Percentiles rank a stretch among this genome's conserved stretches.
phyloP scores from a whole-genome alignment of 2,113 vertebrate species.

The Coracopsis vasa region DNA sequence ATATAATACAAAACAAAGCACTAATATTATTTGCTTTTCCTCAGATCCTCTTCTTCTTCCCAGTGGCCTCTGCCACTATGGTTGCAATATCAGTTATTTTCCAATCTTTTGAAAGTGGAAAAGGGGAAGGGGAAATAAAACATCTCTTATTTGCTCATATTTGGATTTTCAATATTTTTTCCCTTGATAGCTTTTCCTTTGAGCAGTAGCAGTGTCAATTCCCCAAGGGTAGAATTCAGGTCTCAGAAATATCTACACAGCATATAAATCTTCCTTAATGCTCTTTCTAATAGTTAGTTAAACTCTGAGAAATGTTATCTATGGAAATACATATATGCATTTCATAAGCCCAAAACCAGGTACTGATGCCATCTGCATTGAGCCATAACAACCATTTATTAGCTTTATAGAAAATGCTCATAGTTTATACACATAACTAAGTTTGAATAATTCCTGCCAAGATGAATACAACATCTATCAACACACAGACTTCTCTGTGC shows the following conservation, averaged over 20 bases:
- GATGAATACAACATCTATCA: neutral
- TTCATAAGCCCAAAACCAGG: conserved; percentile 12
- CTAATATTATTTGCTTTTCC: conserved; percentile 27
- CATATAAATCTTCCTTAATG: conserved; percentile 52
- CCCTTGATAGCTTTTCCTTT: conserved; percentile 61
- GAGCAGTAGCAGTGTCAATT: conserved; percentile 41
- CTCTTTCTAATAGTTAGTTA: conserved; percentile 51
- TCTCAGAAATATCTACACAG: conserved; percentile 39
- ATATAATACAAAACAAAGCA: conserved; percentile 2
- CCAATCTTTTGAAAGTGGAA: conserved; percentile 49
- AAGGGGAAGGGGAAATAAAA: conserved; percentile 38
- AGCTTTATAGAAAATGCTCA: neutral
- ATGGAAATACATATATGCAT: conserved; percentile 28
- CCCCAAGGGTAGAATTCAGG: conserved; percentile 51
- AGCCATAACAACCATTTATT: conserved; percentile 16
- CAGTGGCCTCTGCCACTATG: neutral
- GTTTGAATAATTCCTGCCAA: neutral
- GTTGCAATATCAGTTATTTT: conserved; percentile 43
- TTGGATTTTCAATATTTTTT: conserved; percentile 53
- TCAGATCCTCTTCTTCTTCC: conserved; percentile 29
- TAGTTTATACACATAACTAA: neutral
- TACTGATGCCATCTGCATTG: neutral
- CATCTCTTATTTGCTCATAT: conserved; percentile 29
- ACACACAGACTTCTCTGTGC: neutral
- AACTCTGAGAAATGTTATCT: conserved; percentile 26